Base-by-base conservation (phyloP, 1,140 invertebrate genomes). In the Bombus pyrosoma region DNA sequence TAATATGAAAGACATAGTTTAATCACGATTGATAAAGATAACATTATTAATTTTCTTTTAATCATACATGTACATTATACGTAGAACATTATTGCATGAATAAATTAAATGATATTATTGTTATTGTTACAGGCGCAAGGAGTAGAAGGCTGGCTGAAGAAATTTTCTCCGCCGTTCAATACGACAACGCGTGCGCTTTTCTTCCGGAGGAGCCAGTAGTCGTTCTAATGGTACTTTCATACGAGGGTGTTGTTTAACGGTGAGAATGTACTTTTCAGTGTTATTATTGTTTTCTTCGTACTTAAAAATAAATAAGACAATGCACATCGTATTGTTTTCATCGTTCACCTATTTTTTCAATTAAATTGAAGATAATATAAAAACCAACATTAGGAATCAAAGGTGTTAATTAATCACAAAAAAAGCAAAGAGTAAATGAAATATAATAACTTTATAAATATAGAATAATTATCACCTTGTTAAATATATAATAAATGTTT, bases 141-240 rank as follows among this genome's bases (percentile, higher is more conserved):
- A 37, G n/a, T n/a, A 66, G 32, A 75, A 66, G 32, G 66, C 64
- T 37, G 57, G 25, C 9, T 53, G 39, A 22, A 47, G 73, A 86
- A 74, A 79, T 57, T 78, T 79, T 68, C 85, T 32, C 57, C 28
- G n/a, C 68, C 91, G 92, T 68, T 93, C 92, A 93, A 93, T 93
- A 93, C 86, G 79, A 82, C 66, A 80, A 90, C 92, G 92, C 92
- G 86, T 93, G 92, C 92, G 92, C 92, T 74, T 89, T 91, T 87
- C 85, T 82, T 85, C 79, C 47, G 4, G 22, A 59, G 75, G 87
- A 85, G 85, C 81, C 87, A 89, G 90, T 84, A 81, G 82, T 81
- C 86, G 85, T 80, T 89, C 71, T 75, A 80, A 89, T 89, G n/a
- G 39, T 85, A 81, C 81, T 43, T 66, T 34, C 34, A 47, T 39